phyloP scores from a whole-genome alignment of 2,797 vertebrate species.

The Meda fulgida region DNA sequence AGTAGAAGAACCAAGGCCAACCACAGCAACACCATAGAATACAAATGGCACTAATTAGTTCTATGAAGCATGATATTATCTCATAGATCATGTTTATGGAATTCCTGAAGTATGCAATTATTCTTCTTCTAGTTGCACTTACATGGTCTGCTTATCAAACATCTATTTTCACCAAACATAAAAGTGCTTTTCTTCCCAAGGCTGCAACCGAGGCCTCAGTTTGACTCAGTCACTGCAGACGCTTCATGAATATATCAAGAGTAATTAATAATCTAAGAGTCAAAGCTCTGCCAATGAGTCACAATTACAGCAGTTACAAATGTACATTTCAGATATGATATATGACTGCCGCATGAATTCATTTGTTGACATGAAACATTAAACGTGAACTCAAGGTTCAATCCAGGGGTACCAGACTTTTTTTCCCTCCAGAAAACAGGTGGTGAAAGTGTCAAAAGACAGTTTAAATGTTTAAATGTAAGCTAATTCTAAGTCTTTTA shows the following conservation, averaged over 20 bases:
- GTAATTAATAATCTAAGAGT: conserved; percentile 4
- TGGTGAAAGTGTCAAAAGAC: conserved; percentile 53
- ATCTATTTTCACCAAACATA: conserved; percentile 14
- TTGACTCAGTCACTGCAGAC: background rate
- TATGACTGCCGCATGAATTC: background rate
- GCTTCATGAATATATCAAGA: conserved; percentile 11
- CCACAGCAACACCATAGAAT: conserved; percentile 34
- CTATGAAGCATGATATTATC: conserved; percentile 34
- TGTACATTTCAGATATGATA: background rate
- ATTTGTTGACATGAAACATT: background rate
- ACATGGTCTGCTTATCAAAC: conserved; percentile 34
- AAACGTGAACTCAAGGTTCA: background rate
- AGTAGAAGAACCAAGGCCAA: conserved; percentile 17
- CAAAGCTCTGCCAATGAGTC: background rate
- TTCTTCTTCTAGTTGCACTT: conserved; percentile 14
- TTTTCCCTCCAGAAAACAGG: conserved; percentile 31
- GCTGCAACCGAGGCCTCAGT: conserved; percentile 1
- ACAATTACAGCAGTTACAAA: background rate
- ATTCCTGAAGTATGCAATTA: conserved; percentile 34
- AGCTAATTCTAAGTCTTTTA: conserved; percentile 80
- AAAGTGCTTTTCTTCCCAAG: conserved; percentile 12
- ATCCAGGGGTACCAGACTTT: background rate
- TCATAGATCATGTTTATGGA: conserved; percentile 45
- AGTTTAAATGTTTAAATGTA: conserved; percentile 62
- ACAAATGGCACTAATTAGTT: conserved; percentile 40